phyloP scores from a whole-genome alignment of 2,888 invertebrate genomes.

The Lordiphosa fenestrarum region DNA sequence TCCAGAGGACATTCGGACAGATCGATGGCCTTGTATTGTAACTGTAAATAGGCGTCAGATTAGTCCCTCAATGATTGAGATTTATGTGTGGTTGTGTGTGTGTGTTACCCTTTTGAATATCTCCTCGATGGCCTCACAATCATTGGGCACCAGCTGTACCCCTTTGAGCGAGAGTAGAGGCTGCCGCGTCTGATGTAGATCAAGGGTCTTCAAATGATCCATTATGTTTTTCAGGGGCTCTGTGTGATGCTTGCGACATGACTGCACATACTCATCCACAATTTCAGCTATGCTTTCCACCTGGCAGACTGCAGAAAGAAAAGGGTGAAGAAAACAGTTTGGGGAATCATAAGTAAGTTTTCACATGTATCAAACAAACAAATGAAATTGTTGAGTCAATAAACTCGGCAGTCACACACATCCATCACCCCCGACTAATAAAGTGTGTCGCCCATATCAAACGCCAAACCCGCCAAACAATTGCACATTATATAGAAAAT shows the following conservation, averaged over 20 bases:
- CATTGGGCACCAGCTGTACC: conserved; percentile 84
- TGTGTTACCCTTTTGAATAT: conserved; percentile 85
- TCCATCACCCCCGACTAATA: conserved; percentile 23
- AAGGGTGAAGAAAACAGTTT: neutral
- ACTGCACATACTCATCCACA: conserved; percentile 86
- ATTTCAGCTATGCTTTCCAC: conserved; percentile 84
- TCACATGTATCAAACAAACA: conserved; percentile 43
- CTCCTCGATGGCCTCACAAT: conserved; percentile 91
- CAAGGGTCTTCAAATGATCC: conserved; percentile 85
- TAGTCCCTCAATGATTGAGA: neutral
- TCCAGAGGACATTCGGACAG: conserved; percentile 78
- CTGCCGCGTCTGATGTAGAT: conserved; percentile 81
- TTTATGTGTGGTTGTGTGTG: neutral
- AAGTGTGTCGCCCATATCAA: conserved; percentile 27
- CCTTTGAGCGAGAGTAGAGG: conserved; percentile 83
- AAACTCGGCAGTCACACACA: conserved; percentile 41
- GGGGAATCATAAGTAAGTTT: too few relatives aligned
- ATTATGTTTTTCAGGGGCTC: conserved; percentile 86
- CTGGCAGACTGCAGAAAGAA: conserved; percentile 60
- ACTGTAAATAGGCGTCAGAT: conserved; percentile 80
- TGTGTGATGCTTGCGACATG: conserved; percentile 87
- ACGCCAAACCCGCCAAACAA: conserved; percentile 26
- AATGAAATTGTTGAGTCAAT: conserved; percentile 47
- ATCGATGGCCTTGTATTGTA: conserved; percentile 80
- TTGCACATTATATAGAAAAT: conserved; percentile 14